These are phyloP conservation scores for Excalfactoria chinensis DNA, from an alignment of 2,113 vertebrate genomes.

Conservation along the genomic window DNA sequence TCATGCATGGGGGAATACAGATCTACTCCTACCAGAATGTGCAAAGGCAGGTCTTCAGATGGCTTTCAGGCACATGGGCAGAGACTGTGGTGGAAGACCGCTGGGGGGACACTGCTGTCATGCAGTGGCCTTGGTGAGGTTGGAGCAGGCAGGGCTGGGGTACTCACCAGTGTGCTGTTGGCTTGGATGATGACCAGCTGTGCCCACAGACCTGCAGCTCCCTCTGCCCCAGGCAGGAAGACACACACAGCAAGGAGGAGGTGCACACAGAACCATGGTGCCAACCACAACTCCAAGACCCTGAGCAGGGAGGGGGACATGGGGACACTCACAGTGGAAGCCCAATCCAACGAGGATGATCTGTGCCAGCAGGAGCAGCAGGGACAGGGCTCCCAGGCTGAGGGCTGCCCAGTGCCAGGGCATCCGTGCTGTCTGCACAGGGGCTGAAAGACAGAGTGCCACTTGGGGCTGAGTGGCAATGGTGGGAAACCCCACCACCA, in stretches of 20 bases:
- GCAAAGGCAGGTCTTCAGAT: no score
- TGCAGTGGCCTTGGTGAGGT: fast-evolving
- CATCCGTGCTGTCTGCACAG: not conserved
- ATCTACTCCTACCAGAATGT: not conserved
- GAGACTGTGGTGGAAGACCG: no score
- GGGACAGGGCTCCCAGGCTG: not conserved
- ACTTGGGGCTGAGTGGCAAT: fast-evolving
- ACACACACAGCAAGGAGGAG: no score
- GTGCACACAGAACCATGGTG: fast-evolving
- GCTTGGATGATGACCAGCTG: not conserved
- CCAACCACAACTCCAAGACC: fast-evolving
- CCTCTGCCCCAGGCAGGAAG: not conserved
- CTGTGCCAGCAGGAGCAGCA: constrained; percentile 37
- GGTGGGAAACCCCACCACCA: not conserved
- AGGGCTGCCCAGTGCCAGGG: constrained; percentile 18
- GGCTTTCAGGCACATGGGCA: not conserved
- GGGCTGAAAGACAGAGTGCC: constrained; percentile 7
- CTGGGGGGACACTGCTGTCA: not conserved
- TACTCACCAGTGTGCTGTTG: constrained; percentile 46
- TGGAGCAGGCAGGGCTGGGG: not conserved
- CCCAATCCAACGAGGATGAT: not conserved
- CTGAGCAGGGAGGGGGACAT: fast-evolving
- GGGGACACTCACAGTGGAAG: constrained; percentile 45
- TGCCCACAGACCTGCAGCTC: fast-evolving
- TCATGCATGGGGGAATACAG: not conserved